Evolutionary conservation across 2,888 invertebrate genomes (phyloP).

Genomic region (Drosophila maculinotata): DNA sequence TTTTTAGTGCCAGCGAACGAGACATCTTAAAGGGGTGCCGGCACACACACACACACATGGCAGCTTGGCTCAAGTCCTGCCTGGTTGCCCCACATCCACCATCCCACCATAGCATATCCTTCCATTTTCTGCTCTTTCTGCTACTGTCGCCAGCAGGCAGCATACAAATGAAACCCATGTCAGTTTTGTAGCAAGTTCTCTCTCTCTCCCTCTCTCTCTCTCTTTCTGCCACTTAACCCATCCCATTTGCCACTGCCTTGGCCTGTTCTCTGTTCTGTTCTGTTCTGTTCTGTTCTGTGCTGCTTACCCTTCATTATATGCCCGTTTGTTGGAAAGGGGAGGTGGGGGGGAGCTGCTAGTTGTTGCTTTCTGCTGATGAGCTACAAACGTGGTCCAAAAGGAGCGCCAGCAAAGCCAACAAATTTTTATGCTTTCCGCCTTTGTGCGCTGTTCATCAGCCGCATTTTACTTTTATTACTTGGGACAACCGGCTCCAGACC

Average conservation of each 20-base stretch:
- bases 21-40: slow-evolving; percentile 70
- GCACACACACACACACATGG: slow-evolving; percentile 58
- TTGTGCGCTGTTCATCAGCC: slow-evolving; percentile 75
- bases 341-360: slow-evolving; percentile 22
- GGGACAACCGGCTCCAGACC: slow-evolving; percentile 48
- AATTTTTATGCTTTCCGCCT: slow-evolving; percentile 76
- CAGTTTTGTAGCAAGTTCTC: slow-evolving; percentile 71
- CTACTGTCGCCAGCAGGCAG: slow-evolving; percentile 75
- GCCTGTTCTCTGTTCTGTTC: too few relatives aligned
- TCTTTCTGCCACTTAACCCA: slow-evolving; percentile 2
- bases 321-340: slow-evolving; percentile 30
- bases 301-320: slow-evolving; percentile 75
- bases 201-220: slow-evolving; percentile 8
- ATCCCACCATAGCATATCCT: neutral
- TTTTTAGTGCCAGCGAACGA: slow-evolving; percentile 64
- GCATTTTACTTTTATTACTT: slow-evolving; percentile 81
- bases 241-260: slow-evolving; percentile 16
- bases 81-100: too few relatives aligned
- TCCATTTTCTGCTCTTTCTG: neutral
- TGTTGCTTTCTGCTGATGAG: slow-evolving; percentile 60
- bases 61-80: slow-evolving; percentile 33
- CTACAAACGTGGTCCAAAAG: slow-evolving; percentile 35
- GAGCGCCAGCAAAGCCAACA: slow-evolving; percentile 58
- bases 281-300: too few relatives aligned
- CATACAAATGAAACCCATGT: slow-evolving; percentile 79